Evolutionary conservation across 2,797 vertebrate species (phyloP).

Genomic region (Microtus californicus): DNA sequence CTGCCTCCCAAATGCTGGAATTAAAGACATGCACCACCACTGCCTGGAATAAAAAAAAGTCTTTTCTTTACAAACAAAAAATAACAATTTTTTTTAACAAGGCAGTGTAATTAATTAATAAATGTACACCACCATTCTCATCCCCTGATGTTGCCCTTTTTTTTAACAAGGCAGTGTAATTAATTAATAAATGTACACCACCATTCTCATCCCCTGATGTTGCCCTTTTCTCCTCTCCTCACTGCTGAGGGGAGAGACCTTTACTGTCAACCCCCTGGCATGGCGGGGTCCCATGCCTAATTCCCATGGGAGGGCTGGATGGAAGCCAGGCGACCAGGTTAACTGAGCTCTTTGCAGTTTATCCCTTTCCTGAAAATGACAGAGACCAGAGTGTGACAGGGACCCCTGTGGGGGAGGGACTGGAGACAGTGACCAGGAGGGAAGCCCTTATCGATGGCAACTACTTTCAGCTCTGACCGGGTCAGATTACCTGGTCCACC

Average conservation of each 20-base stretch:
- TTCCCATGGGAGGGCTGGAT: neutral
- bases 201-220: accelerated
- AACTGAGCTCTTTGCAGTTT: neutral
- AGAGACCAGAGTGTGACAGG: neutral
- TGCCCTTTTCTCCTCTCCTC: neutral
- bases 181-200: neutral
- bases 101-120: neutral
- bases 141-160: too few relatives aligned
- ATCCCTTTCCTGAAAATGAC: neutral
- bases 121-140: neutral
- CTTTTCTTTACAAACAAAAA: neutral
- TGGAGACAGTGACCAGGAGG: neutral
- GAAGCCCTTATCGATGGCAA: neutral
- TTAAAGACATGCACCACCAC: too few relatives aligned
- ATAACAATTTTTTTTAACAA: neutral
- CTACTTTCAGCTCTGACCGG: neutral
- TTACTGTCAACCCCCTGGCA: accelerated
- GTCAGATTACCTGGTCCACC: neutral
- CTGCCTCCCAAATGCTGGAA: too few relatives aligned
- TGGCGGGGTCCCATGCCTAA: neutral
- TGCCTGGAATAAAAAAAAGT: too few relatives aligned
- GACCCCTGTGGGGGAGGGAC: neutral
- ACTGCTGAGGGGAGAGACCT: neutral
- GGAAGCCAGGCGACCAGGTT: neutral
- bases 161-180: neutral